Conservation (phyloP, 2,113 vertebrate genomes). For the Cryptoleucopteryx plumbea region DNA sequence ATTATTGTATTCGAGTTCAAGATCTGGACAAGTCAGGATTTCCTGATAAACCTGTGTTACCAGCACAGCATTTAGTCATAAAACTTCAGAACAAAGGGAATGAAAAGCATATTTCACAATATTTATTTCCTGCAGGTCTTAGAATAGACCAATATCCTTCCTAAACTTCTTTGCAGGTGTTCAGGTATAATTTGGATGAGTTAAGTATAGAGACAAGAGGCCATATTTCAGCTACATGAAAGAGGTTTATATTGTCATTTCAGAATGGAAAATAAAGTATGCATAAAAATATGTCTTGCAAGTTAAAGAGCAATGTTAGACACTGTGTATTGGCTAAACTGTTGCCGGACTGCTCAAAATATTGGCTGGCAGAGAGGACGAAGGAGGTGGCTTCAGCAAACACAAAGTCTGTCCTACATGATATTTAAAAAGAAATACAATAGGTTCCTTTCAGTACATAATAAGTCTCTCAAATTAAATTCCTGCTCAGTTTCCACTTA, state of each 20-base stretch:
- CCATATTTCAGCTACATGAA: slow-evolving; percentile 20
- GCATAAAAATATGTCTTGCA: background rate
- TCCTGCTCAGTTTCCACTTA: background rate
- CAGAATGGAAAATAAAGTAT: background rate
- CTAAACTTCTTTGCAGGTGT: background rate
- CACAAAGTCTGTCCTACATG: background rate
- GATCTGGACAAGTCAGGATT: background rate
- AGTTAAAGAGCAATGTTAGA: background rate
- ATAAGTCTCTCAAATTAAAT: background rate
- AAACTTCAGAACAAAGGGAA: slow-evolving; percentile 30
- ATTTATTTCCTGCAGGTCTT: slow-evolving; percentile 15
- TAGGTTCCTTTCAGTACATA: background rate
- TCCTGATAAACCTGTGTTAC: slow-evolving; percentile 23
- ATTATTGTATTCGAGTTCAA: slow-evolving; percentile 13
- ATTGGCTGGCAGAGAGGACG: background rate
- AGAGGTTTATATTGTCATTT: slow-evolving; percentile 12
- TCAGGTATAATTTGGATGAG: slow-evolving; percentile 39
- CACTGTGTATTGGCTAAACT: background rate
- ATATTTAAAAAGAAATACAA: background rate
- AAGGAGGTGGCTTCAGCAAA: slow-evolving; percentile 1
- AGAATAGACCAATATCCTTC: slow-evolving; percentile 30
- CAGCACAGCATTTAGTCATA: background rate
- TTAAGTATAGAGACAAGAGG: background rate
- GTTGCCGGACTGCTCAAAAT: background rate
- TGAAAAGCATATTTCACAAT: slow-evolving; percentile 10